Evolutionary conservation across 2,113 vertebrate genomes (phyloP).

Genomic region (Pelobates fuscus): DNA sequence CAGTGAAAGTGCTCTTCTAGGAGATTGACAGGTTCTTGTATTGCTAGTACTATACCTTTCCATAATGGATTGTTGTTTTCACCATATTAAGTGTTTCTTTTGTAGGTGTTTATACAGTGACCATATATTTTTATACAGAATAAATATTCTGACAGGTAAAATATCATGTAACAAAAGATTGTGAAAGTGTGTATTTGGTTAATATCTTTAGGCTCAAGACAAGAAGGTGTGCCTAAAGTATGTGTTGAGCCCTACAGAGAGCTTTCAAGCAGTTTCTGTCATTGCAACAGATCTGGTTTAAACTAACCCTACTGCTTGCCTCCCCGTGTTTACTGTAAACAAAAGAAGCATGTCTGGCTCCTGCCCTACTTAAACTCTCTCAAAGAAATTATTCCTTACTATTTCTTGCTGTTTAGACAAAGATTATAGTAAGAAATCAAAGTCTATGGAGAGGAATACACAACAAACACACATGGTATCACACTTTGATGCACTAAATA

Average conservation of each 20-base stretch:
- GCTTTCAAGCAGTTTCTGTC: constrained; percentile 44
- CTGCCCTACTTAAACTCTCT: constrained; percentile 30
- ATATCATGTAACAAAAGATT: constrained; percentile 13
- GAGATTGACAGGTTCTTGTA: too few species aligned
- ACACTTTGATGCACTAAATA: not conserved
- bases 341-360: constrained; percentile 60
- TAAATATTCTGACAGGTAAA: constrained; percentile 11
- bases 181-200: not conserved
- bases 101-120: too few species aligned
- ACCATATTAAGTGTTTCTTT: too few species aligned
- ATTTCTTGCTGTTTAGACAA: constrained; percentile 2
- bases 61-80: too few species aligned
- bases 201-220: constrained; percentile 1
- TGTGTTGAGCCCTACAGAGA: constrained; percentile 24
- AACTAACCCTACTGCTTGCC: constrained; percentile 49
- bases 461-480: constrained; percentile 24
- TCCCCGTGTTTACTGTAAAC: constrained; percentile 69
- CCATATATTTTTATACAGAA: too few species aligned
- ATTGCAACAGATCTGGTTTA: constrained; percentile 24
- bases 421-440: constrained; percentile 18
- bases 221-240: constrained; percentile 44
- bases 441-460: constrained; percentile 1
- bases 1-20: too few species aligned
- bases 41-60: too few species aligned
- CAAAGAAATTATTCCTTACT: constrained; percentile 25